These are phyloP conservation scores for Dryomyza anilis DNA, from an alignment of 2,888 invertebrate genomes.

Conservation along the genomic window DNA sequence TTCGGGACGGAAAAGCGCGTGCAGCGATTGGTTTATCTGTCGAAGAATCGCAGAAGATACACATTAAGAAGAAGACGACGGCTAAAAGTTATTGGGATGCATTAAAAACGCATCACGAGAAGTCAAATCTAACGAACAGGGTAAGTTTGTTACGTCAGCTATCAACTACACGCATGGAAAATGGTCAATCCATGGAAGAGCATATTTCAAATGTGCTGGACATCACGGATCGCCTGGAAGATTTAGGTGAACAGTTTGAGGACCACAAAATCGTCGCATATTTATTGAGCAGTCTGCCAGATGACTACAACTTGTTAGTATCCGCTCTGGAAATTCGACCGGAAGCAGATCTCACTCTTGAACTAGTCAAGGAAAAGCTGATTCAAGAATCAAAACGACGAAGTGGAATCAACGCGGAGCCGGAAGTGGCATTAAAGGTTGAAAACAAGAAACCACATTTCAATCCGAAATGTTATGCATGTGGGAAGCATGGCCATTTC, in stretches of 20 bases:
- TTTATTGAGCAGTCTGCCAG: conserved; percentile 21
- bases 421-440: conserved; percentile 5
- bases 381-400: conserved; percentile 24
- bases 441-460: conserved; percentile 17
- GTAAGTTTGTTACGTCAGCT: background rate
- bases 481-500: conserved; percentile 18
- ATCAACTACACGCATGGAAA: background rate
- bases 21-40: conserved; percentile 17
- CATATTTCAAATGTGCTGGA: conserved; percentile 23
- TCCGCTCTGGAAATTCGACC: conserved; percentile 22
- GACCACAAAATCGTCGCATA: conserved; percentile 24
- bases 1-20: conserved; percentile 14
- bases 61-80: background rate
- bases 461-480: background rate
- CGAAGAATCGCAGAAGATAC: conserved; percentile 16
- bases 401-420: background rate
- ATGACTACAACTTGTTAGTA: conserved; percentile 25
- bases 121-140: background rate
- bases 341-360: conserved; percentile 14
- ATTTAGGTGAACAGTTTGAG: conserved; percentile 20
- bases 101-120: background rate
- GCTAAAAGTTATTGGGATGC: background rate
- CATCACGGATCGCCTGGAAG: conserved; percentile 16
- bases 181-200: conserved; percentile 16
- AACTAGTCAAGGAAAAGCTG: conserved; percentile 26